A percentile compares a stretch with the other conserved stretches of the same genome.
Evolutionary conservation across 2,797 vertebrate genomes (phyloP).

Genomic region (Helostoma temminkii): DNA sequence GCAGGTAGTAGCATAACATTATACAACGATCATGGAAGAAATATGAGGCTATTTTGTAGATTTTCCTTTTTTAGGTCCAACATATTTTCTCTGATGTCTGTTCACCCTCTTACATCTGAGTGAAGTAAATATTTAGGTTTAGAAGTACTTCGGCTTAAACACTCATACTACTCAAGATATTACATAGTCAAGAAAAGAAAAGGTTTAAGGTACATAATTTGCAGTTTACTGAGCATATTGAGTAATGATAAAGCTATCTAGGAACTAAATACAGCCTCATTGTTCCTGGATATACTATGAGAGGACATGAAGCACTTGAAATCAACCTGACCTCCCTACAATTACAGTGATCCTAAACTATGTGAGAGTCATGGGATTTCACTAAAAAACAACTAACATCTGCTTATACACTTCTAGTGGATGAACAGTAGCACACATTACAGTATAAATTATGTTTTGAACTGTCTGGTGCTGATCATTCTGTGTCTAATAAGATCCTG

Average conservation of each 20-base stretch:
- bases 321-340: conserved; percentile 27
- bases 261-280: background rate
- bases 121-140: background rate
- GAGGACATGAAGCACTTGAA: background rate
- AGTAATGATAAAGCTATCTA: background rate
- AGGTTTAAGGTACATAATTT: background rate
- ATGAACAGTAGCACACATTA: conserved; percentile 24
- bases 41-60: conserved; percentile 8
- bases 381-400: conserved; percentile 27
- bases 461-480: conserved; percentile 28
- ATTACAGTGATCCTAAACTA: conserved; percentile 7
- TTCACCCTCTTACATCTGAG: background rate
- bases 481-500: conserved; percentile 18
- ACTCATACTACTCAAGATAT: conserved; percentile 2
- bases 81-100: no score
- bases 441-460: background rate
- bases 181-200: background rate
- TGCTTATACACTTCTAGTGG: conserved; percentile 13
- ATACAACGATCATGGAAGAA: background rate
- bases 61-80: background rate
- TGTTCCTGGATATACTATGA: background rate
- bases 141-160: background rate
- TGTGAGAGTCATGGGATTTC: conserved; percentile 10
- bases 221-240: background rate
- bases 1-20: no score